phyloP scores from a whole-genome alignment of 1,140 invertebrate genomes.

The Ips typographus region DNA sequence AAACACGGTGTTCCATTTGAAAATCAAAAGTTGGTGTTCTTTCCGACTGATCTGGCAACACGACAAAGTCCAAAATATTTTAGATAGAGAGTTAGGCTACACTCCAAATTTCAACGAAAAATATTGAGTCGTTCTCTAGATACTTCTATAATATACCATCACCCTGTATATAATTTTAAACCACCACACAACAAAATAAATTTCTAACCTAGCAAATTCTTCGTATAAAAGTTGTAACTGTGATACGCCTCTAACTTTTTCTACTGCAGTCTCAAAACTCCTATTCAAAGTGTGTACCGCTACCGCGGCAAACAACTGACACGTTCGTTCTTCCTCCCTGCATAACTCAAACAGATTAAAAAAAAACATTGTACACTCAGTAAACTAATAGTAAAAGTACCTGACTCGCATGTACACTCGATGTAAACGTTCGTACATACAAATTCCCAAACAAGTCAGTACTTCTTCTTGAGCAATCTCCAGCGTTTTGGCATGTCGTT shows the following conservation, averaged over 20 bases:
- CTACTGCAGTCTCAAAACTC: conserved; percentile 87
- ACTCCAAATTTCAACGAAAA: too few relatives aligned
- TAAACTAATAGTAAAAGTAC: not conserved
- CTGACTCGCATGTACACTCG: conserved; percentile 78
- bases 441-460: conserved; percentile 88
- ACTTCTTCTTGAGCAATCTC: conserved; percentile 96
- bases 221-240: conserved; percentile 81
- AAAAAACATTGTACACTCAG: not conserved
- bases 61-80: too few relatives aligned
- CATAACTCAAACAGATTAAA: not conserved
- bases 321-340: conserved; percentile 85
- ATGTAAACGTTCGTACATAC: conserved; percentile 85
- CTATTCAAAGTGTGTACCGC: conserved; percentile 82
- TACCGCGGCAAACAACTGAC: conserved; percentile 86
- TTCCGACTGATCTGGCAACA: too few relatives aligned
- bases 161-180: too few relatives aligned
- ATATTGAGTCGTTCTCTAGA: too few relatives aligned
- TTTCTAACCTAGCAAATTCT: conserved; percentile 63
- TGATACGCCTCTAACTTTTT: conserved; percentile 84
- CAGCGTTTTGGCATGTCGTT: conserved; percentile 90
- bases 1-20: too few relatives aligned
- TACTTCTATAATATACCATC: too few relatives aligned
- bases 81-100: too few relatives aligned
- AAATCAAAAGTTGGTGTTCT: too few relatives aligned
- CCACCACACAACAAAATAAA: not conserved